Evolutionary conservation across 2,113 vertebrate species (phyloP).

Genomic region (Hippocampus zosterae): DNA sequence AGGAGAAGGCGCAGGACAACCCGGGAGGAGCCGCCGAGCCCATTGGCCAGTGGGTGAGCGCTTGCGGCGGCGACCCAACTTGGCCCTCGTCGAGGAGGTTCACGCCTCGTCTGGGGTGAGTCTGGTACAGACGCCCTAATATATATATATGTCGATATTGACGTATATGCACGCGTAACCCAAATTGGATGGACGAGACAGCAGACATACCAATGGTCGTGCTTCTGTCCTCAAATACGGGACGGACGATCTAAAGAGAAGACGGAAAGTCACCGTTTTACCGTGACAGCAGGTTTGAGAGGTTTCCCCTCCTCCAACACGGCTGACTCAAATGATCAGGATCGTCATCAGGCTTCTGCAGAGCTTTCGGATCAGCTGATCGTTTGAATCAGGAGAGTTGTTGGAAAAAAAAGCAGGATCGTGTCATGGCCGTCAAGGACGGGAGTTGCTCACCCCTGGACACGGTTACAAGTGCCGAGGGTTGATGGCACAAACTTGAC

Average conservation of each 20-base stretch:
- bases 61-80: conserved; percentile 53
- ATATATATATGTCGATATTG: neutral
- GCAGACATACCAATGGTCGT: conserved; percentile 67
- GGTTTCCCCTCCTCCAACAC: no score
- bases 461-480: neutral
- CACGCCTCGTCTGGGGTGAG: conserved; percentile 50
- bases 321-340: no score
- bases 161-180: no score
- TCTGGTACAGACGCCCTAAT: conserved; percentile 65
- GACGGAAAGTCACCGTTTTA: neutral
- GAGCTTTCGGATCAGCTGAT: no score
- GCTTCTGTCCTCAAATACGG: conserved; percentile 75
- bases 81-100: conserved; percentile 22
- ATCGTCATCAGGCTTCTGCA: no score
- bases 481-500: neutral
- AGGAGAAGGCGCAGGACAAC: conserved; percentile 44
- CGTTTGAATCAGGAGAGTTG: no score
- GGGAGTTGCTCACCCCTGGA: no score
- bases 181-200: neutral
- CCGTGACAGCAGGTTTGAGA: no score
- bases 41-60: conserved; percentile 25
- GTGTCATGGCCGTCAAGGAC: no score
- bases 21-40: conserved; percentile 53
- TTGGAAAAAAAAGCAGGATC: no score
- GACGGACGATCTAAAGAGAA: conserved; percentile 74